These are phyloP conservation scores for Stichodactyla helianthus DNA, from an alignment of 64 coral and sea anemone genomes.

Conservation along the genomic window DNA sequence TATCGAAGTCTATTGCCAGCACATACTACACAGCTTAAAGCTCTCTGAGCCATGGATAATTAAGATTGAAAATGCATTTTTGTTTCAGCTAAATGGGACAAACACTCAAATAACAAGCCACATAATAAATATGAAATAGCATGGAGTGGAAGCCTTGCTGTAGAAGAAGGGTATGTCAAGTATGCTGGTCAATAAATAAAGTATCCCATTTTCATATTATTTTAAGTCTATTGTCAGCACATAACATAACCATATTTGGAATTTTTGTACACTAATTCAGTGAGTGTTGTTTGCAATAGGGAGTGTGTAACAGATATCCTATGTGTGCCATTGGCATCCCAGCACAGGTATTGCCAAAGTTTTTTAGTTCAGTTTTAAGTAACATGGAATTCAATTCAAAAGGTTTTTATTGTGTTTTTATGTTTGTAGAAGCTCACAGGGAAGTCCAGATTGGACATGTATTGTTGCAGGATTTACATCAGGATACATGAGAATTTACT, in stretches of 20 bases:
- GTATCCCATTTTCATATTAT: background rate
- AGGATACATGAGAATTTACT: conserved; percentile 89
- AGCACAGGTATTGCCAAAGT: conserved; percentile 59
- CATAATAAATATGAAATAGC: conserved; percentile 92
- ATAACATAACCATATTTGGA: background rate
- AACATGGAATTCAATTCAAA: background rate
- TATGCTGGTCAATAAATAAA: background rate
- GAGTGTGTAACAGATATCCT: conserved; percentile 76
- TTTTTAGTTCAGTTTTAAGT: background rate
- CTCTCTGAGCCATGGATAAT: too few relatives aligned
- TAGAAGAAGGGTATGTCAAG: conserved; percentile 78
- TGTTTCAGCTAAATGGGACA: conserved; percentile 71
- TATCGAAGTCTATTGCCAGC: too few relatives aligned
- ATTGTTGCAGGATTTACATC: conserved; percentile 97
- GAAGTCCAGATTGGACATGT: conserved; percentile 98
- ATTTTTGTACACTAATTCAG: too few relatives aligned
- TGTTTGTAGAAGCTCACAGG: conserved; percentile 89
- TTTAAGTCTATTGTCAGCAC: background rate
- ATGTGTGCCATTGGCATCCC: conserved; percentile 89
- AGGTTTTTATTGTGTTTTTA: background rate
- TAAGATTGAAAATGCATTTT: too few relatives aligned
- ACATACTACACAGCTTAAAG: too few relatives aligned
- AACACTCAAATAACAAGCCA: conserved; percentile 55
- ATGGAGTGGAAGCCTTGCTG: conserved; percentile 78
- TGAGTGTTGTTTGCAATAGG: conserved; percentile 7